Conservation (phyloP, 1,140 invertebrate genomes). For the Plodia interpunctella region DNA sequence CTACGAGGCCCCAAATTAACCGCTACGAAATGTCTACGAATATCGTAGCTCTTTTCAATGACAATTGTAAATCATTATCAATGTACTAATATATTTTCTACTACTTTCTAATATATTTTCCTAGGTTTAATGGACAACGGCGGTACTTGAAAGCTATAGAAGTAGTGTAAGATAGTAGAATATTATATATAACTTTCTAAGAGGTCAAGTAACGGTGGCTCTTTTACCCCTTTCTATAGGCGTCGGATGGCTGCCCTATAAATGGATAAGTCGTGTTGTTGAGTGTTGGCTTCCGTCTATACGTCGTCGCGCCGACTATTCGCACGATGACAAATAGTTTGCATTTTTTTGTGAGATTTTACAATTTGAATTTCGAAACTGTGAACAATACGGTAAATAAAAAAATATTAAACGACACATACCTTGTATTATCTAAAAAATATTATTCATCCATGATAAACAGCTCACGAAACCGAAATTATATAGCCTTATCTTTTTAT, state of each 20-base stretch:
- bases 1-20: neutral
- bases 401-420: too few relatives aligned
- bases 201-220: slow-evolving; percentile 13
- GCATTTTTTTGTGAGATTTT: neutral
- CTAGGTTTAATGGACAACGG: too few relatives aligned
- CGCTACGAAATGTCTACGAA: neutral
- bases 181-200: neutral
- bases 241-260: slow-evolving; percentile 36
- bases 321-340: neutral
- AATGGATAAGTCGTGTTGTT: slow-evolving; percentile 65
- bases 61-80: neutral
- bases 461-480: too few relatives aligned
- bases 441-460: too few relatives aligned
- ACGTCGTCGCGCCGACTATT: neutral
- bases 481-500: too few relatives aligned
- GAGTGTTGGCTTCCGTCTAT: slow-evolving; percentile 42
- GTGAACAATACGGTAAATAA: too few relatives aligned
- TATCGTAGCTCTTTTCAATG: neutral
- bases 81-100: too few relatives aligned
- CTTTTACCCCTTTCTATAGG: slow-evolving; percentile 27
- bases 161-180: too few relatives aligned
- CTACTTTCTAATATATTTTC: too few relatives aligned
- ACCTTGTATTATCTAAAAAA: too few relatives aligned
- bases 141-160: too few relatives aligned
- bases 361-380: neutral